A percentile compares a stretch with the other conserved stretches of the same genome.
Evolutionary conservation across 2,888 invertebrate genomes (phyloP).

Genomic region (Himalopsyche anomala): DNA sequence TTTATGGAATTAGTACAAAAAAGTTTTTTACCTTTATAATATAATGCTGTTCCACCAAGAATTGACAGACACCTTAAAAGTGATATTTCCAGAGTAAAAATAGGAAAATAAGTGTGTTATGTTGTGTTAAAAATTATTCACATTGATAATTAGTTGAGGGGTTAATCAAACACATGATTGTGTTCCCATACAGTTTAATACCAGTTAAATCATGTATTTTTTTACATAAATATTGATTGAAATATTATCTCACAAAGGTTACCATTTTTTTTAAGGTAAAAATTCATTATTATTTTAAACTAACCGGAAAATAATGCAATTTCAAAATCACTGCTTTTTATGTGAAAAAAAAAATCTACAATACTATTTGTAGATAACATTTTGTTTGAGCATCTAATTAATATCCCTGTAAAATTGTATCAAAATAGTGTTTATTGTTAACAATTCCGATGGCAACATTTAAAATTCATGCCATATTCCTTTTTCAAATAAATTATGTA

Average conservation of each 20-base stretch:
- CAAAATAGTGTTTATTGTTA: neutral
- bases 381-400: neutral
- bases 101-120: no score
- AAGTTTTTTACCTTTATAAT: no score
- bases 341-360: neutral
- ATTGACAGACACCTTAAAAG: no score
- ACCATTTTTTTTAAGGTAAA: neutral
- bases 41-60: no score
- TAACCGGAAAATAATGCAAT: neutral
- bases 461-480: neutral
- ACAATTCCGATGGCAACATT: neutral
- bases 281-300: neutral
- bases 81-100: no score
- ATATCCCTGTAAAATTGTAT: neutral
- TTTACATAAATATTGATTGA: slow-evolving; percentile 41
- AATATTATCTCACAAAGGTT: neutral
- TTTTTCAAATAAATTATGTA: no score
- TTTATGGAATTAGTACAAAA: no score
- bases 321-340: neutral
- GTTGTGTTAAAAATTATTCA: no score
- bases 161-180: neutral
- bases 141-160: neutral
- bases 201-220: slow-evolving; percentile 11
- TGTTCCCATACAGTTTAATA: slow-evolving; percentile 14
- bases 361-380: neutral